Percentiles rank a stretch among this genome's conserved stretches.
These are phyloP conservation scores for Haemorhous mexicanus DNA, from an alignment of 2,113 vertebrate genomes.

Conservation along the genomic window DNA sequence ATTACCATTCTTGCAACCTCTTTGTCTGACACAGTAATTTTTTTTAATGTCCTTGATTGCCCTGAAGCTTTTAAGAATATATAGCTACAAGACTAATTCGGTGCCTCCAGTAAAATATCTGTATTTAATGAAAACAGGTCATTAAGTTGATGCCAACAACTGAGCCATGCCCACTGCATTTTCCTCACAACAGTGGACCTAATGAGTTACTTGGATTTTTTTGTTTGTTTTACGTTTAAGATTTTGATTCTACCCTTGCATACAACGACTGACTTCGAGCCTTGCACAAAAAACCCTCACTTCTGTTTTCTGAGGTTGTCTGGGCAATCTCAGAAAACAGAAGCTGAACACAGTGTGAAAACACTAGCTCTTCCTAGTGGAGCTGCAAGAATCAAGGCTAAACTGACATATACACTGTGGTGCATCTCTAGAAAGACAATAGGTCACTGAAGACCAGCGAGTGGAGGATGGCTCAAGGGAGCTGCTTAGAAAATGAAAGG, in stretches of 20 bases:
- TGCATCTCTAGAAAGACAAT: neutral
- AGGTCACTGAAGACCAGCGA: neutral
- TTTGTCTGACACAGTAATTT: neutral
- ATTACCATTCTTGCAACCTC: neutral
- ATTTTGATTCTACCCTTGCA: neutral
- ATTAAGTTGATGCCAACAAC: neutral
- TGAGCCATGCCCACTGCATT: neutral
- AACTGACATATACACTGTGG: neutral
- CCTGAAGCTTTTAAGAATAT: neutral
- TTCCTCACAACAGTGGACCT: neutral
- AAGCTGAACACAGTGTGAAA: neutral
- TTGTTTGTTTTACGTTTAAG: neutral
- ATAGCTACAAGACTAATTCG: neutral
- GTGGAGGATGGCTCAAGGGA: neutral
- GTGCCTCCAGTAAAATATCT: neutral
- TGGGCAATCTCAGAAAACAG: neutral
- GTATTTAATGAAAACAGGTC: neutral
- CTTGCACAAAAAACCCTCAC: neutral
- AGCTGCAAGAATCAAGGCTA: neutral
- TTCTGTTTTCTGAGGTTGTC: neutral
- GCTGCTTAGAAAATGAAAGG: neutral
- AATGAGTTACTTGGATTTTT: neutral
- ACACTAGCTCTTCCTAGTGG: neutral
- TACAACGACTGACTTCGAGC: neutral
- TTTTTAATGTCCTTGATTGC: neutral